Evolutionary conservation across 2,113 vertebrate genomes (phyloP), one percentile per base, ranked within the genome.

Genomic region (Tonatia bakeri): DNA sequence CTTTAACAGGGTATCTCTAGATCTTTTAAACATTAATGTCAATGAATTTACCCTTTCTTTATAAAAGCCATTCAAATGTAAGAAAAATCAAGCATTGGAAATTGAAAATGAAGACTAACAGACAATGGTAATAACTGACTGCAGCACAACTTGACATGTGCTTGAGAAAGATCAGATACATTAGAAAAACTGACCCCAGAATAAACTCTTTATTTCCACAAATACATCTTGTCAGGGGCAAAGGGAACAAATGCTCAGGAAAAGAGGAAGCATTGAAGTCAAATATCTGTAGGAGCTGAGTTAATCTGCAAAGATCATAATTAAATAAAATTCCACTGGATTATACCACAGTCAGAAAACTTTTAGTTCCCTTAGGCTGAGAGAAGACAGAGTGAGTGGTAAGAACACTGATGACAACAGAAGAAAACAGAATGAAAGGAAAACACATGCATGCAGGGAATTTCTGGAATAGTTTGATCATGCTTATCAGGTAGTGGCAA

Each of bases 81-180:
- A 91, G 84, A 88, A 87, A 97, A 76, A 38, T 80, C 69, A 77
- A 77, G 75, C 80, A 88, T 1, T 70, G 90, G 88, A 98, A 98
- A 98, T 64, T 93, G 97, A 97, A 97, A 98, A 94, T 86, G 70
- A 98, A 87, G 50, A 94, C 88, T 80, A 95, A 38, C 36, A 95
- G 96, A 90, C 75, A 86, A 69, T 5, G 33, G 45, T 72, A 92
- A 97, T 97, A 98, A 98, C 95, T 94, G 98, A 97, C 90, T 87
- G 47, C 77, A 97, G 45, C 92, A 50, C 81, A 94, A 80, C 70
- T 87, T 97, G 97, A 96, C 91, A 95, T 2, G 64, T 64, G 40
- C 82, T 96, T 17, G 0, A 93, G 82, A 97, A 98, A 82, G 81
- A 95, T 93, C 96, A 94, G 95, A 96, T 92, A 95, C 82, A 87